Evolutionary conservation across 2,888 invertebrate species (phyloP).

Genomic region (Pasiphila rectangulata): DNA sequence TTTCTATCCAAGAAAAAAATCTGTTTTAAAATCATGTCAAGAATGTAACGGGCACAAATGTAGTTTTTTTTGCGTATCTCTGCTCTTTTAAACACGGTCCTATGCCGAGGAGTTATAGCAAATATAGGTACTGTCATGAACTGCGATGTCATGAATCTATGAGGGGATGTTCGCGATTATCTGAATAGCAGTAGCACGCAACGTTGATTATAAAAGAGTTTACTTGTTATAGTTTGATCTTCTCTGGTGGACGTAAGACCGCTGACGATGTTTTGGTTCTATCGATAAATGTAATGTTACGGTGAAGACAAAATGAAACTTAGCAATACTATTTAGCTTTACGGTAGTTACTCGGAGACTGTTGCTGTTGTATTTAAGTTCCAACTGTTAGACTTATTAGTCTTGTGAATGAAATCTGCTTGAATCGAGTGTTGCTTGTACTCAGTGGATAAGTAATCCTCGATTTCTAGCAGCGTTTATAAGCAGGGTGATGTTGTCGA

Average conservation of each 20-base stretch:
- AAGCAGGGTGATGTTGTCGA: neutral
- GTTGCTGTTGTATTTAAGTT: slow-evolving; percentile 3
- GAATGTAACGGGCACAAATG: too few species aligned
- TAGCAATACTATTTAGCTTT: slow-evolving; percentile 19
- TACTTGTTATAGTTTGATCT: slow-evolving; percentile 22
- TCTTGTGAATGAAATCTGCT: slow-evolving; percentile 1
- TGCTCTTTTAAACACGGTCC: too few species aligned
- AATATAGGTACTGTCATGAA: too few species aligned
- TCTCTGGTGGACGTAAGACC: slow-evolving; percentile 16
- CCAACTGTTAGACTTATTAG: neutral
- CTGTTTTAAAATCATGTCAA: too few species aligned
- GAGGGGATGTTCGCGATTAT: too few species aligned
- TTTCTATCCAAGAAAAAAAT: too few species aligned
- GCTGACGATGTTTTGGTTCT: slow-evolving; percentile 21
- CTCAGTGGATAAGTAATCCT: neutral
- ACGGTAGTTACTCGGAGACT: slow-evolving; percentile 7
- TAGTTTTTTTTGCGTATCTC: too few species aligned
- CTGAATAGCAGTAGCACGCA: neutral
- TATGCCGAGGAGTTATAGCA: too few species aligned
- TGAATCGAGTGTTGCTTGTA: neutral
- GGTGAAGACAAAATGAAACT: slow-evolving; percentile 19
- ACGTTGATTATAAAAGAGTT: slow-evolving; percentile 22
- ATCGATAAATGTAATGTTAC: slow-evolving; percentile 11
- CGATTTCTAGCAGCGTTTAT: neutral
- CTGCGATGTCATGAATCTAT: too few species aligned